These are phyloP conservation scores for Cottus gobio DNA, from an alignment of 2,113 vertebrate species.

Conservation along the genomic window DNA sequence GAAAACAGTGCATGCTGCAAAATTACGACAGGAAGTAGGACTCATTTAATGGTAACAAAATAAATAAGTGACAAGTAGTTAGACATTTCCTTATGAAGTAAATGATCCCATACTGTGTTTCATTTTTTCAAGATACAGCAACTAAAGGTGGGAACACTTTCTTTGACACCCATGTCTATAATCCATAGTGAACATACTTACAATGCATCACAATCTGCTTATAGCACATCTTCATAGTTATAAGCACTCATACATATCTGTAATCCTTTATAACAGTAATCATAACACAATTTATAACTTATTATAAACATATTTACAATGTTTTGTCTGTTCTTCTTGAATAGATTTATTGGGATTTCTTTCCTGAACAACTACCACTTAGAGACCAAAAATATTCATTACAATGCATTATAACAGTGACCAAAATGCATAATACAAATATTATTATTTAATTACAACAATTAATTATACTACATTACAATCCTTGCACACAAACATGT, in stretches of 20 bases:
- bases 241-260: neutral
- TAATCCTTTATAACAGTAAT: neutral
- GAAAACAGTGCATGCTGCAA: conserved; percentile 26
- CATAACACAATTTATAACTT: neutral
- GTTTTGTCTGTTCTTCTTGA: neutral
- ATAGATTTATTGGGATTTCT: neutral
- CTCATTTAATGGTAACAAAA: conserved; percentile 21
- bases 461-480: neutral
- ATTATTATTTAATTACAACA: no score
- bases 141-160: neutral
- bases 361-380: neutral
- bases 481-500: neutral
- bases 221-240: neutral
- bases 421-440: no score
- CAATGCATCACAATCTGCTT: neutral
- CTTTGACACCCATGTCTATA: neutral
- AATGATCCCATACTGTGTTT: conserved; percentile 7
- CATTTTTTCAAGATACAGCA: neutral
- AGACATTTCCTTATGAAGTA: conserved; percentile 15
- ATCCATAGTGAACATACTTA: neutral
- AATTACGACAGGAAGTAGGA: conserved; percentile 35
- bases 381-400: neutral
- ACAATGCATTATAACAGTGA: no score
- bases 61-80: conserved; percentile 37
- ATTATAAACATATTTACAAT: neutral